A percentile compares a stretch with the other conserved stretches of the same genome.
Evolutionary conservation across 2,113 vertebrate genomes (phyloP).

Genomic region (Platanista minor): DNA sequence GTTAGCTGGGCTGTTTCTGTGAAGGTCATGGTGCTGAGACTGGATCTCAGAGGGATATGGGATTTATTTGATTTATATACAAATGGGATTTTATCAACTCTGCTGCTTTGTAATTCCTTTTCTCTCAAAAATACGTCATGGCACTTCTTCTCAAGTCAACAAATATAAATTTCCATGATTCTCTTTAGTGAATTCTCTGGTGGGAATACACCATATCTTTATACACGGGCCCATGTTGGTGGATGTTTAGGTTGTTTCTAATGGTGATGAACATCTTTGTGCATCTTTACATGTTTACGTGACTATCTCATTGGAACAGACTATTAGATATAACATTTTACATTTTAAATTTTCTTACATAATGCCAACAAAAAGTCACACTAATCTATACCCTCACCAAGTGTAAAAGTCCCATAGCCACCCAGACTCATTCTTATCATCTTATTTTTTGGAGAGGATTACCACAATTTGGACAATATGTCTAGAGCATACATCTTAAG

Average conservation of each 20-base stretch:
- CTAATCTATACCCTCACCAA: not conserved
- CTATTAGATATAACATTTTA: not conserved
- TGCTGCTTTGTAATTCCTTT: not conserved
- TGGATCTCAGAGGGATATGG: not conserved
- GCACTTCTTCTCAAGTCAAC: not conserved
- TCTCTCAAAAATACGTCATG: not conserved
- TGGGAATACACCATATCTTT: not conserved
- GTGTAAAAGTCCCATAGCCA: not conserved
- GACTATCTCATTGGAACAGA: not conserved
- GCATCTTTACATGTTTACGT: slow-evolving; percentile 3
- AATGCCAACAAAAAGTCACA: not conserved
- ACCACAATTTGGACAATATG: not conserved
- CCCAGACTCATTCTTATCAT: not conserved
- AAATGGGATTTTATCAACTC: not conserved
- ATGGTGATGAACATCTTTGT: not conserved
- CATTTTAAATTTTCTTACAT: not conserved
- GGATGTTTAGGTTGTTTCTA: not conserved
- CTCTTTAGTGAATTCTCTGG: not conserved
- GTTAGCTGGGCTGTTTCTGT: not conserved
- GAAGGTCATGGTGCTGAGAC: not conserved
- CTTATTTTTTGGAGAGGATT: not conserved
- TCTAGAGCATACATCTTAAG: not conserved
- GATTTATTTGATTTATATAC: not conserved
- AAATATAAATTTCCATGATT: not conserved
- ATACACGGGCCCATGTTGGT: not conserved